Conservation (phyloP, 1,140 invertebrate species). For the Chlorops oryzae region DNA sequence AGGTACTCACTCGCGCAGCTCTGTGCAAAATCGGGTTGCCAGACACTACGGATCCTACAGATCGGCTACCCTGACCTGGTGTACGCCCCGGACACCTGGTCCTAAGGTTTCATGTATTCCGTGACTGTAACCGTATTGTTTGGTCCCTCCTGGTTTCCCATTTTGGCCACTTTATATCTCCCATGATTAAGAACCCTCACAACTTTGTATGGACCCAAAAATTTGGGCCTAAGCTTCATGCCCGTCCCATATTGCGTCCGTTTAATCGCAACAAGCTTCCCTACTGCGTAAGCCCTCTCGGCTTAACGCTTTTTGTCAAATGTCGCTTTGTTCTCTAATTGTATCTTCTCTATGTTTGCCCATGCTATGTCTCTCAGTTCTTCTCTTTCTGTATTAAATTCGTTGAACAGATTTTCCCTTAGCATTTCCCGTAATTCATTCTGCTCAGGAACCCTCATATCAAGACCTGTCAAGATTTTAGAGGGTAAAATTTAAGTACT, state of each 20-base stretch:
- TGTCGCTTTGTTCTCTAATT: conserved; percentile 35
- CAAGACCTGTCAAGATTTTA: conserved; percentile 30
- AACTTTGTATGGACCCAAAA: conserved; percentile 38
- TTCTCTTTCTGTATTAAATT: conserved; percentile 17
- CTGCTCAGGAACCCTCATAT: conserved; percentile 28
- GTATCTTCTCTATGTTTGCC: conserved; percentile 28
- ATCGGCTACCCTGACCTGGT: too few species aligned
- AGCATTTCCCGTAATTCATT: conserved; percentile 18
- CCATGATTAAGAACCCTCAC: conserved; percentile 8
- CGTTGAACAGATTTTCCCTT: conserved; percentile 24
- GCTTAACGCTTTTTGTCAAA: conserved; percentile 32
- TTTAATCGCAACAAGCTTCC: conserved; percentile 44
- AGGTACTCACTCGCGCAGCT: too few species aligned
- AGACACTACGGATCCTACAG: too few species aligned
- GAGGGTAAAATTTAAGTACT: conserved; percentile 35
- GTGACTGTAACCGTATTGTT: too few species aligned
- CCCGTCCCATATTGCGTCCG: conserved; percentile 38
- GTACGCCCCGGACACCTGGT: too few species aligned
- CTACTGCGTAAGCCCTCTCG: conserved; percentile 23
- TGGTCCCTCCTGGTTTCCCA: too few species aligned
- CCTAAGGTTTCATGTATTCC: too few species aligned
- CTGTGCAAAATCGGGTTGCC: too few species aligned
- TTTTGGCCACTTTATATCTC: not conserved
- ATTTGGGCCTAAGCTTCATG: conserved; percentile 35
- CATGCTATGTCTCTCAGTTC: conserved; percentile 13